Percentiles rank a stretch among this genome's conserved stretches.
Conservation (phyloP, 2,113 vertebrate species). For the Pogonocichla stellata region DNA sequence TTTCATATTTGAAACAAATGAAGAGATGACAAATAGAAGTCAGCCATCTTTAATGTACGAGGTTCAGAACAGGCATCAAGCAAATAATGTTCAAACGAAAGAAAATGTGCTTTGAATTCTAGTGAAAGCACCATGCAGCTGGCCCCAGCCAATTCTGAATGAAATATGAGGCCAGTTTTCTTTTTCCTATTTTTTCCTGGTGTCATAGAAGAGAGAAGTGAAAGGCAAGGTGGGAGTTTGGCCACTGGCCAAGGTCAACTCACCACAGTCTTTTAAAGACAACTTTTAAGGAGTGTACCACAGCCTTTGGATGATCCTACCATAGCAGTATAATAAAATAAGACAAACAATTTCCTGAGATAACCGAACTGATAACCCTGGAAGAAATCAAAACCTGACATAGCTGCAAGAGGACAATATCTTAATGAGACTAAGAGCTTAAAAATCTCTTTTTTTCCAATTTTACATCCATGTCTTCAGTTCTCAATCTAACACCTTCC, state of each 20-base stretch:
- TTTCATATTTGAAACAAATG: neutral
- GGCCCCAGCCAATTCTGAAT: neutral
- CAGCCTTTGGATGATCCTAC: neutral
- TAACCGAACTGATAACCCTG: neutral
- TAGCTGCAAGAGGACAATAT: neutral
- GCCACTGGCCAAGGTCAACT: neutral
- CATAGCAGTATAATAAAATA: neutral
- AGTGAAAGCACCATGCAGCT: neutral
- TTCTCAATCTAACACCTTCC: neutral
- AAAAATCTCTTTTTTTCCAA: neutral
- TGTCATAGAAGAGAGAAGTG: neutral
- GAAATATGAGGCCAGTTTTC: neutral
- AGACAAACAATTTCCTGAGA: neutral
- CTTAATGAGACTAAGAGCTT: neutral
- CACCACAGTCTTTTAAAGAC: neutral
- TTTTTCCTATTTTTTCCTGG: neutral
- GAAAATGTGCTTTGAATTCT: neutral
- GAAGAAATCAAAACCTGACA: neutral
- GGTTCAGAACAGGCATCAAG: neutral
- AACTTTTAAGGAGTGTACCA: neutral
- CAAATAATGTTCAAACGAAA: neutral
- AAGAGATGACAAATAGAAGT: neutral
- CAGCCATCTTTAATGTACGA: neutral
- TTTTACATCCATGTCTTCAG: neutral
- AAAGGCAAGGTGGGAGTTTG: neutral